Percentiles rank a stretch among this genome's conserved stretches.
These are phyloP conservation scores for Leptinotarsa haldemani DNA, from an alignment of 2,888 invertebrate genomes.

Conservation along the genomic window DNA sequence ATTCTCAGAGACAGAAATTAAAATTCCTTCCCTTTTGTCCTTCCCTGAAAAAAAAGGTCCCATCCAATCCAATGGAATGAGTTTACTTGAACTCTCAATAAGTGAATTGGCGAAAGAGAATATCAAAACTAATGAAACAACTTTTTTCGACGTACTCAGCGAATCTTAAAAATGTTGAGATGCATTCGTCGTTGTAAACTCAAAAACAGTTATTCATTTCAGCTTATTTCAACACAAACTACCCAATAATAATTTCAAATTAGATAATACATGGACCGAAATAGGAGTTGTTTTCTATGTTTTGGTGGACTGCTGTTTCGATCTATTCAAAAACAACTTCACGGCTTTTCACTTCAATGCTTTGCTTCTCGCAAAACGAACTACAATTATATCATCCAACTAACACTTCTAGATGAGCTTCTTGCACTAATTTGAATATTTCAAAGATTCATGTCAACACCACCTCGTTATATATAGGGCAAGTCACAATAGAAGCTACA, in stretches of 20 bases:
- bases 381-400: not conserved
- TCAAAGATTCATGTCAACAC: slow-evolving; percentile 32
- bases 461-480: slow-evolving; percentile 38
- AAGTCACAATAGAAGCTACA: not conserved
- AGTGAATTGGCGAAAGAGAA: no score
- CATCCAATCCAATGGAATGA: no score
- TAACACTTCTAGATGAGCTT: slow-evolving; percentile 9
- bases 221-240: not conserved
- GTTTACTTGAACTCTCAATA: no score
- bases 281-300: not conserved
- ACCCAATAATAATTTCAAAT: slow-evolving; percentile 7
- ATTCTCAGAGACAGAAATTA: no score
- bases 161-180: not conserved
- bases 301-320: not conserved
- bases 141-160: not conserved
- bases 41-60: no score
- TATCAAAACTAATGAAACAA: no score
- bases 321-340: not conserved
- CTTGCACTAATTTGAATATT: not conserved
- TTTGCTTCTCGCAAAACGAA: not conserved
- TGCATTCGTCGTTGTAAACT: not conserved
- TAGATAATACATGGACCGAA: not conserved
- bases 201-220: not conserved
- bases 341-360: not conserved
- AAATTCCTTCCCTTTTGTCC: no score